Conservation (phyloP, 2,888 invertebrate genomes). For the Dicycla oo region DNA sequence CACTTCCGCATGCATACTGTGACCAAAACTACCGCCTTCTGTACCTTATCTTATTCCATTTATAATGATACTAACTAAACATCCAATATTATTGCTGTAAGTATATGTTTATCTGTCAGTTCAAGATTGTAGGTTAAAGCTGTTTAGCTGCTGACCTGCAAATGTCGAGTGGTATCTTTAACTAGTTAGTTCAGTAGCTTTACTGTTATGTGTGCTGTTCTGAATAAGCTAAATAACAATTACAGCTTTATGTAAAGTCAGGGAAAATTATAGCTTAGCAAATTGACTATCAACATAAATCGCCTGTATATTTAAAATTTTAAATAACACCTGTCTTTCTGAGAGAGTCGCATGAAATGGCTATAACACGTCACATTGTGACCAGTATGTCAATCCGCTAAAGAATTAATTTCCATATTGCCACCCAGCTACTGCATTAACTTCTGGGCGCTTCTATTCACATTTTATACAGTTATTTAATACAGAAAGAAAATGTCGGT, state of each 20-base stretch:
- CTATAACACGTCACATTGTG: background rate
- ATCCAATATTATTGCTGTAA: background rate
- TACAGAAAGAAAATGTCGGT: conserved; percentile 2
- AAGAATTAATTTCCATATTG: background rate
- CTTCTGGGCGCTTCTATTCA: conserved; percentile 3
- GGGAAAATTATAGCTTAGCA: background rate
- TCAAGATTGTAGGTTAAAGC: conserved; percentile 33
- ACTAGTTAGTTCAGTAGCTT: conserved; percentile 26
- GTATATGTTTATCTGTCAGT: background rate
- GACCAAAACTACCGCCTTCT: background rate
- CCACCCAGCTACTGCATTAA: background rate
- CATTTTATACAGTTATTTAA: background rate
- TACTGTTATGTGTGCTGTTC: conserved; percentile 45
- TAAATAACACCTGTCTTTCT: background rate
- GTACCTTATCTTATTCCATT: background rate
- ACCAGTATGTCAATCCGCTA: background rate
- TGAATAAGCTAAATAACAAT: conserved; percentile 23
- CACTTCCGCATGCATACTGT: too few relatives aligned
- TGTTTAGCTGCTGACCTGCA: conserved; percentile 23
- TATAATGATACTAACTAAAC: background rate
- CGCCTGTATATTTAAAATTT: background rate
- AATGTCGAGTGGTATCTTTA: conserved; percentile 15
- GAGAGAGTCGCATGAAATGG: background rate
- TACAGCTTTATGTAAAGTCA: conserved; percentile 1
- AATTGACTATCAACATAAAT: conserved; percentile 1